Conservation (phyloP, 2,113 vertebrate genomes). For the Deroptyus accipitrinus region DNA sequence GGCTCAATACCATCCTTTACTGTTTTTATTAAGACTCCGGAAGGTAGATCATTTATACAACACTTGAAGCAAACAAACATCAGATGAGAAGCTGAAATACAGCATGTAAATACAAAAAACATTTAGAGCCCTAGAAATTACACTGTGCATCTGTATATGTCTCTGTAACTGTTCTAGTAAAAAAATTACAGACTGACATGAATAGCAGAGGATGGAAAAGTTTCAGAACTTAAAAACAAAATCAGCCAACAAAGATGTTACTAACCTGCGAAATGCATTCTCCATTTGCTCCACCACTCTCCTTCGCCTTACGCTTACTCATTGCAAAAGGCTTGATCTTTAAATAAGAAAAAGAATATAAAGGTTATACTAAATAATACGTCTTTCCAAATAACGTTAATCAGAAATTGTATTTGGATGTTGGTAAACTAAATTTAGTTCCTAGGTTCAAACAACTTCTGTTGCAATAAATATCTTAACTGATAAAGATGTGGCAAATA, state of each 20-base stretch:
- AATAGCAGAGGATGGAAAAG: background rate
- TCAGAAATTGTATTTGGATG: background rate
- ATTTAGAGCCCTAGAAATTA: background rate
- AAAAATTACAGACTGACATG: accelerated
- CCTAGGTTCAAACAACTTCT: background rate
- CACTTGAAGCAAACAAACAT: background rate
- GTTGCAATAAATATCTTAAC: accelerated
- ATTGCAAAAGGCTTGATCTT: conserved; percentile 52
- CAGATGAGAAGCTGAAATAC: background rate
- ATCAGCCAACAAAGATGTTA: background rate
- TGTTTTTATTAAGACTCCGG: background rate
- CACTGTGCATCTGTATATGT: background rate
- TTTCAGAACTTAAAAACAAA: background rate
- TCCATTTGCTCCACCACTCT: conserved; percentile 47
- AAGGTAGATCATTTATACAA: background rate
- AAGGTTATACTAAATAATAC: background rate
- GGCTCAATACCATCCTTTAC: background rate
- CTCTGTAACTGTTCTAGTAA: background rate
- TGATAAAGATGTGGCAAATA: background rate
- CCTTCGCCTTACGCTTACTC: conserved; percentile 82
- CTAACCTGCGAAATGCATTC: conserved; percentile 87
- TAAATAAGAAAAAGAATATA: background rate
- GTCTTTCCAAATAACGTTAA: background rate
- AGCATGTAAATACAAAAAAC: accelerated
- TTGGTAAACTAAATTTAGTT: background rate